Evolutionary conservation across 2,797 vertebrate species (phyloP), one percentile per base, ranked within the genome.

Genomic region (Muraenolepis orangiensis): DNA sequence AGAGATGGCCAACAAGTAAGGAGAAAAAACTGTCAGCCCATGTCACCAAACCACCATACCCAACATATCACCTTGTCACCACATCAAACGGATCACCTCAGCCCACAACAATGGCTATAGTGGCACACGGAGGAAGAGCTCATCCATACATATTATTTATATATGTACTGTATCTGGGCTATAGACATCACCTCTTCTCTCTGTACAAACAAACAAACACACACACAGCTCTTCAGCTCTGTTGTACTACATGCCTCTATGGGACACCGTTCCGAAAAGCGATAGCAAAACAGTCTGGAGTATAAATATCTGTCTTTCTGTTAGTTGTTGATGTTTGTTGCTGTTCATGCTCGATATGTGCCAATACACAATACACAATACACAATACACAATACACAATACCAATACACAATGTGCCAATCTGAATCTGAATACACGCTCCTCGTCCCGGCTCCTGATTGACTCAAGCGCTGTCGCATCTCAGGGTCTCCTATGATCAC

Each of bases 1-100:
- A 81, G 96, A 99, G 88, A 97, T 98, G 96, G 97, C 97, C 85
- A 99, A 99, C 94, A 98, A 98, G 98, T 99, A 95, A 96, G 95
- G 86, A 68, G 72, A 23, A 23, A 34, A 34, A 34, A 34, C 3
- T 42, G 40, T 38, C 36, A 7, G 36, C 36, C 40, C 10, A 42
- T 7, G 10, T 57, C 20, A 8, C 42, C 18, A 12, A 14, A 14
- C 1, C 42, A 20, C 57, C 57, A 23, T 26, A 12, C 23, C 23
- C 23, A 11, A 26, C 51, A n/a, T n/a, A n/a, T n/a, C n/a, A n/a
- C n/a, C n/a, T n/a, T n/a, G n/a, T n/a, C n/a, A n/a, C n/a, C n/a
- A n/a, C n/a, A n/a, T n/a, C n/a, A n/a, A n/a, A n/a, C 51, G 8
- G 2, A 61, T 26, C 57, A 26, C 57, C n/a, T 61, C 57, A 26